These are phyloP conservation scores for Dendronephthya gigantea DNA, from an alignment of 64 coral and sea anemone species.

Conservation along the genomic window DNA sequence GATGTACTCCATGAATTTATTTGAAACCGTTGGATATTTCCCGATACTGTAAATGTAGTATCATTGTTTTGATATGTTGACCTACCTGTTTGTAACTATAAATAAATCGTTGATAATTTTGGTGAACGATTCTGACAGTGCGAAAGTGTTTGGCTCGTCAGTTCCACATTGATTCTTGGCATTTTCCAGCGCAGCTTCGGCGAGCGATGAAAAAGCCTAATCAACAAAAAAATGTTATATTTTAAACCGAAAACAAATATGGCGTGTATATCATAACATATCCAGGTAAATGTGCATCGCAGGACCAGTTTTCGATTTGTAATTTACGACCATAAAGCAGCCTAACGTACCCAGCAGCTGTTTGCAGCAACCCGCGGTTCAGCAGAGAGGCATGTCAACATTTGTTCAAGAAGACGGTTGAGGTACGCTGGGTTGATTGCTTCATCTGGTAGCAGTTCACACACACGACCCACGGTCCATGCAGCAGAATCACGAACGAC, in stretches of 20 bases:
- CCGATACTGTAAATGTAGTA: no score
- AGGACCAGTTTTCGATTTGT: no score
- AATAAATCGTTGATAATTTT: constrained; percentile 67
- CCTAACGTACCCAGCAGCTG: constrained; percentile 79
- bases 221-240: background rate
- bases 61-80: no score
- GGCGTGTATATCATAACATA: no score
- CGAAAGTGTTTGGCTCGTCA: constrained; percentile 78
- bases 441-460: constrained; percentile 82
- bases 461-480: constrained; percentile 85
- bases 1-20: no score
- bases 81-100: constrained; percentile 64
- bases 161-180: constrained; percentile 58
- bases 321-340: no score
- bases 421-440: constrained; percentile 51
- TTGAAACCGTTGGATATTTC: background rate
- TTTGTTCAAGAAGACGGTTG: constrained; percentile 29
- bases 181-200: constrained; percentile 87
- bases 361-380: constrained; percentile 94
- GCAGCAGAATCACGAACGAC: constrained; percentile 83
- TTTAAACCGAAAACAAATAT: no score
- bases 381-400: constrained; percentile 42
- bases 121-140: constrained; percentile 51
- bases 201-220: constrained; percentile 77
- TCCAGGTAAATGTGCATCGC: no score